Evolutionary conservation across 92 coral and sea anemone species (phyloP).

Genomic region (Phenganax stokvisi): DNA sequence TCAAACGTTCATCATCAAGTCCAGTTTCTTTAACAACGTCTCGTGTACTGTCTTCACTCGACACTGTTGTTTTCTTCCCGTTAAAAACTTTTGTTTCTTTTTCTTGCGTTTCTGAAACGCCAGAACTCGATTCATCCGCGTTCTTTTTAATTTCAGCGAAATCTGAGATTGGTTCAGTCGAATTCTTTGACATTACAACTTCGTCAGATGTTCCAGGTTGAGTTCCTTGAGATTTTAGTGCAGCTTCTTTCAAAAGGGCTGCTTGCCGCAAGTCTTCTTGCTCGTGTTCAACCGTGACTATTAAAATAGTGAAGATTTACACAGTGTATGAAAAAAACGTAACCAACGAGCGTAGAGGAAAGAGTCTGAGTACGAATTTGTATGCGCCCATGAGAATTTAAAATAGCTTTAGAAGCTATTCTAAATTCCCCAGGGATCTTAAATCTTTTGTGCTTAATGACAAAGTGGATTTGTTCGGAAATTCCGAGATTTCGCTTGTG

Average conservation of each 20-base stretch:
- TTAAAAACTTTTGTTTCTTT: neutral
- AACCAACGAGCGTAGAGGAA: too few relatives aligned
- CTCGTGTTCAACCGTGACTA: slow-evolving; percentile 5
- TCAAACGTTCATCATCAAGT: neutral
- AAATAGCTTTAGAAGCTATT: too few relatives aligned
- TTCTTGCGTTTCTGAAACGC: neutral
- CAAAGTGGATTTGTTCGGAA: too few relatives aligned
- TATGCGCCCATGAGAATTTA: too few relatives aligned
- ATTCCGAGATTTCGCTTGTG: too few relatives aligned
- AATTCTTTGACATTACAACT: slow-evolving; percentile 15
- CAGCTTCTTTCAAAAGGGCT: neutral
- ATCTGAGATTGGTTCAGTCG: slow-evolving; percentile 7
- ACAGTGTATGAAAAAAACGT: too few relatives aligned
- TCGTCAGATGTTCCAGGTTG: slow-evolving; percentile 26
- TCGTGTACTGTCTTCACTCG: neutral
- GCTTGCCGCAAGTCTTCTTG: neutral
- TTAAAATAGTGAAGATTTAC: neutral
- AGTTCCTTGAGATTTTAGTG: neutral
- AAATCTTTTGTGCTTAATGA: too few relatives aligned
- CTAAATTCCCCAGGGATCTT: too few relatives aligned
- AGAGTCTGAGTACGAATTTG: too few relatives aligned
- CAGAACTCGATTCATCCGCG: neutral
- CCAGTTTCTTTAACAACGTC: neutral
- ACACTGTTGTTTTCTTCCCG: neutral
- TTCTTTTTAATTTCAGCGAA: slow-evolving; percentile 4